phyloP scores from a whole-genome alignment of 2,888 invertebrate species.

The Eupithecia insigniata region DNA sequence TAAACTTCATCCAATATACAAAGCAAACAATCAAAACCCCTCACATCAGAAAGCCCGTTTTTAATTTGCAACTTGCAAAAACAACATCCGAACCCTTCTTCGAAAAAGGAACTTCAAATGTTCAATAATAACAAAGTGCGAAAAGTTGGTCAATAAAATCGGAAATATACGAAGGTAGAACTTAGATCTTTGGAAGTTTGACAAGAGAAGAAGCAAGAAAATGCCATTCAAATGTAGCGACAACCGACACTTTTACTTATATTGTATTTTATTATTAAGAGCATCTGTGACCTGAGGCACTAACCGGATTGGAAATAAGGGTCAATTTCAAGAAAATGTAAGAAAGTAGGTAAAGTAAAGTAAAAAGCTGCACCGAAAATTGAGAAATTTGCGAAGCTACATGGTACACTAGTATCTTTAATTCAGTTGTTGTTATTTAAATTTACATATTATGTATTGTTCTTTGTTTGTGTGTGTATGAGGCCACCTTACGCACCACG shows the following conservation, averaged over 20 bases:
- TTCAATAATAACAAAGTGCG: conserved; percentile 60
- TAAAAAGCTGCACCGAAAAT: too few relatives aligned
- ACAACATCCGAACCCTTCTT: conserved; percentile 48
- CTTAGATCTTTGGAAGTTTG: background rate
- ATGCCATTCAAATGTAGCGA: background rate
- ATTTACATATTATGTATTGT: too few relatives aligned
- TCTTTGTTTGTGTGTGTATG: too few relatives aligned
- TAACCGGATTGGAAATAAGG: background rate
- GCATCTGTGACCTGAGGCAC: background rate
- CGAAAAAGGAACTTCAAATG: conserved; percentile 55
- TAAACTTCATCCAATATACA: background rate
- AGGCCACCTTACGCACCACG: too few relatives aligned
- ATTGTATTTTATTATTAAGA: background rate
- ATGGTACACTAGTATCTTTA: too few relatives aligned
- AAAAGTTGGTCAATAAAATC: conserved; percentile 60
- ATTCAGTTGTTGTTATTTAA: too few relatives aligned
- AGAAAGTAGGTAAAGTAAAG: too few relatives aligned
- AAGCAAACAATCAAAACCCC: background rate
- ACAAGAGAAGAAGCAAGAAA: background rate
- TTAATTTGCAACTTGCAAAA: conserved; percentile 1
- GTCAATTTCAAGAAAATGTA: background rate
- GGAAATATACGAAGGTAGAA: conserved; percentile 18
- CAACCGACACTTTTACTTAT: background rate
- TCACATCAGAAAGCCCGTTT: background rate
- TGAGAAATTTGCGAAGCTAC: too few relatives aligned